Conservation (phyloP, 2,888 invertebrate genomes). For the Andrena haemorrhoa region DNA sequence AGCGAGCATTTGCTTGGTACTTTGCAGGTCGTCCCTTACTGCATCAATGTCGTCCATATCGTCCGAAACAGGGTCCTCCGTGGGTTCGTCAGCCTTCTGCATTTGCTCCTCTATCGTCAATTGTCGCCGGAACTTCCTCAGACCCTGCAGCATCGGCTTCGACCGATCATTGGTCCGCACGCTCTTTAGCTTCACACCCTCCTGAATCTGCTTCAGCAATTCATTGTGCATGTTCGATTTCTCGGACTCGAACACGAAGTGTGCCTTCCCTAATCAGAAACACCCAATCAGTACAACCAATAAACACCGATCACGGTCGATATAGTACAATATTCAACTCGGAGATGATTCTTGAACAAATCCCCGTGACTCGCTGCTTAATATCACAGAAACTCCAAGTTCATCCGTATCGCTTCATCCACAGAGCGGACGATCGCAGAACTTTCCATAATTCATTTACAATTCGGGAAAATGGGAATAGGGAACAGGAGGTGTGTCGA, state of each 20-base stretch:
- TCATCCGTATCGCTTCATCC: not conserved
- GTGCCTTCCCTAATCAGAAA: conserved; percentile 87
- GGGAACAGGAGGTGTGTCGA: not conserved
- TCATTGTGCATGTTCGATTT: conserved; percentile 92
- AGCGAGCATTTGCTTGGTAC: conserved; percentile 95
- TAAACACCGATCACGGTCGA: not conserved
- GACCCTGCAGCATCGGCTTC: conserved; percentile 92
- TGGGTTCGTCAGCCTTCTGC: conserved; percentile 89
- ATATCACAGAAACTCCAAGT: not conserved
- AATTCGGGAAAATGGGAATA: not conserved
- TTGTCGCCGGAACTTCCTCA: conserved; percentile 94
- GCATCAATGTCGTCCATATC: conserved; percentile 97
- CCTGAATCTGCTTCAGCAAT: conserved; percentile 92
- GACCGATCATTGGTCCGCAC: conserved; percentile 94
- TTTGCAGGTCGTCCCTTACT: conserved; percentile 95
- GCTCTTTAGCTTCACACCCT: conserved; percentile 91
- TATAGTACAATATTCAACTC: not conserved
- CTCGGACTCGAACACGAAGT: conserved; percentile 96
- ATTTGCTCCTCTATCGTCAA: conserved; percentile 96
- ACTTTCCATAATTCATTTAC: not conserved
- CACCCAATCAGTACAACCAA: conserved; percentile 39
- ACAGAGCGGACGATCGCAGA: not conserved
- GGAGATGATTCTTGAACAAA: not conserved
- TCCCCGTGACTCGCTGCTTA: not conserved
- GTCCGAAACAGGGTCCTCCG: conserved; percentile 88